Evolutionary conservation across 2,113 vertebrate species (phyloP).

Genomic region (Apodemus speciosus): DNA sequence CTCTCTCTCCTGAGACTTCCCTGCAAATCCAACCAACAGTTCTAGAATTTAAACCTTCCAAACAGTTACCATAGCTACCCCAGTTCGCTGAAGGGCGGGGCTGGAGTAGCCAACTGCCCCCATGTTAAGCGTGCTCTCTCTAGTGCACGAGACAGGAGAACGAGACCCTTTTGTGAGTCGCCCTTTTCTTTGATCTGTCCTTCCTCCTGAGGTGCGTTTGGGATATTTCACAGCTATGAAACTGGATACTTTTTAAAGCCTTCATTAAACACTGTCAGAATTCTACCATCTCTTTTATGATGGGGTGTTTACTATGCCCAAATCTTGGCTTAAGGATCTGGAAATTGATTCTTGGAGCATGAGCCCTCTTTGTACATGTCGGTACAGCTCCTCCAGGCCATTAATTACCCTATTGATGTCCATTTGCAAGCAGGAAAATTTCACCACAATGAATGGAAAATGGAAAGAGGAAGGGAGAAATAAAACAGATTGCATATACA

Average conservation of each 20-base stretch:
- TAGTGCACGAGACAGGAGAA: constrained; percentile 18
- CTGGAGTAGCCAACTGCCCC: constrained; percentile 18
- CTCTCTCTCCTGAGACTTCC: constrained; percentile 39
- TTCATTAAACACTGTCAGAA: constrained; percentile 43
- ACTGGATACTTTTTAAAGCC: constrained; percentile 41
- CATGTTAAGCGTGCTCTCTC: constrained; percentile 7
- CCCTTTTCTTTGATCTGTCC: constrained; percentile 47
- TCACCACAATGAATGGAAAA: not conserved
- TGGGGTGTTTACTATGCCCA: not conserved
- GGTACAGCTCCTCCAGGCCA: not conserved
- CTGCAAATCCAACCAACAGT: constrained; percentile 37
- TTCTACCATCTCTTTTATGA: not conserved
- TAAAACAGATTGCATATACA: not conserved
- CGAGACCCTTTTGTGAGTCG: not conserved
- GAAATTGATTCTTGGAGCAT: constrained; percentile 45
- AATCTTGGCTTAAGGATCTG: constrained; percentile 21
- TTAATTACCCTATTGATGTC: constrained; percentile 27
- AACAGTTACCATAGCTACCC: constrained; percentile 67
- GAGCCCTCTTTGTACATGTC: not conserved
- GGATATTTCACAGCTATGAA: constrained; percentile 35
- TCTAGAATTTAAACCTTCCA: constrained; percentile 52
- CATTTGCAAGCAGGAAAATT: constrained; percentile 41
- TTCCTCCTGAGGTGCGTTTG: constrained; percentile 27
- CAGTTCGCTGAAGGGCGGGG: not conserved
- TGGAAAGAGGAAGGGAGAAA: not conserved